Base-by-base conservation (phyloP, 2,888 invertebrate genomes). In the Artemia sinica region DNA sequence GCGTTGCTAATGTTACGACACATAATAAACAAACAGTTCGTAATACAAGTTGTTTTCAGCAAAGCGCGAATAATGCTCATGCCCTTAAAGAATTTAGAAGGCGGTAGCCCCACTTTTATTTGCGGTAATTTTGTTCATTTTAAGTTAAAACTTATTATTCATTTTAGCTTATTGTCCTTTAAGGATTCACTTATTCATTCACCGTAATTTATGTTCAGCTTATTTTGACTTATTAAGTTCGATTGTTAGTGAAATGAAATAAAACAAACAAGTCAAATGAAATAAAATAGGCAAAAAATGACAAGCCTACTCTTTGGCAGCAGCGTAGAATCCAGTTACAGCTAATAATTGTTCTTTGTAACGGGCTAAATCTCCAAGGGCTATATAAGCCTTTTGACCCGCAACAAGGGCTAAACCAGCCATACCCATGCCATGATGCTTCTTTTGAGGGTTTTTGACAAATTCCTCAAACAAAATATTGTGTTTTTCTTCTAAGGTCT, bases 301-400 rank as follows among this genome's bases (percentile, higher is more conserved):
- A 72, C 71, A 66, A 82, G 28, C 82, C 79, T 77, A 86, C 83
- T 85, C 85, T 75, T 85, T 82, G 48, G 89, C 86, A 76, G 84
- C 83, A 72, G 87, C 87, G 77, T 87, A 92, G 79, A 89, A 90
- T 70, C 84, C 82, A 1, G 87, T 86, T 75, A 88, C 88, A 73
- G 86, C 87, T 65, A 86, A 85, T 73, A 79, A 78, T 79, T 89
- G 88, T 76, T 91, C 89, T 76, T 86, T 86, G 79, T 97, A 97
- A 71, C 96, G 83, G 13, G 89, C 87, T 74, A 97, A 82, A 79
- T 97, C 96, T 1, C 97, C 97, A 74, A 96, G 81, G 76, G 87
- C 91, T 67, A 96, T 83, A 74, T 88, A 87, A 72, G 91, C 81
- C 74, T 94, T 90, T 78, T 96, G 95, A 5, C 87, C 86, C 70